phyloP scores from a whole-genome alignment of 2,888 invertebrate genomes.

The Lasioglossum leucozonium region DNA sequence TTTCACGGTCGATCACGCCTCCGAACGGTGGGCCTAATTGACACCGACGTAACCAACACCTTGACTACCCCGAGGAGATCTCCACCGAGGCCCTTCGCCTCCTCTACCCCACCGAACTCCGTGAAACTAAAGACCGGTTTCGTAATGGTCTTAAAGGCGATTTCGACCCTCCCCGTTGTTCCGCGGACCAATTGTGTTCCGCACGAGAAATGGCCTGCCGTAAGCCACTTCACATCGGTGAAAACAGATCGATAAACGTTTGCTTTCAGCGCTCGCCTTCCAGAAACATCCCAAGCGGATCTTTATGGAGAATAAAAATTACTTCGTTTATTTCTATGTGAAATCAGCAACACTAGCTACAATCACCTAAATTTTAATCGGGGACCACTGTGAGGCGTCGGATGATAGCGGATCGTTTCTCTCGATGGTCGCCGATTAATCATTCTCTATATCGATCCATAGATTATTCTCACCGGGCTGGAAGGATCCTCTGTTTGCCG shows the following conservation, averaged over 20 bases:
- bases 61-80: constrained; percentile 65
- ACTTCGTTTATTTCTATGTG: not conserved
- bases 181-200: constrained; percentile 44
- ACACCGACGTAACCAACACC: constrained; percentile 73
- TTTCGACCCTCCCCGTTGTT: constrained; percentile 48
- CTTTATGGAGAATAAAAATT: not conserved
- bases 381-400: too few species aligned
- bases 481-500: constrained; percentile 51
- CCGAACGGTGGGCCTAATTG: constrained; percentile 67
- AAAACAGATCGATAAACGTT: constrained; percentile 27
- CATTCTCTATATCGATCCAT: not conserved
- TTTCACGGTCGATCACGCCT: constrained; percentile 73
- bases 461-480: constrained; percentile 20
- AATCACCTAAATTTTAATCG: too few species aligned
- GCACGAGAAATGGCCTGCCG: constrained; percentile 31
- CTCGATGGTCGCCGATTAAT: constrained; percentile 3
- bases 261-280: not conserved
- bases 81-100: constrained; percentile 57
- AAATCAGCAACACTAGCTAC: too few species aligned
- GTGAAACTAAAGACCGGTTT: constrained; percentile 73
- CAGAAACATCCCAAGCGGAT: not conserved
- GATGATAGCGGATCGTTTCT: not conserved
- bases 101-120: constrained; percentile 53
- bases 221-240: constrained; percentile 29
- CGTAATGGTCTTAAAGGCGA: constrained; percentile 65